A percentile compares a stretch with the other conserved stretches of the same genome.
These are phyloP conservation scores for Tragulus kanchil DNA, from an alignment of 2,113 vertebrate species.

Conservation along the genomic window DNA sequence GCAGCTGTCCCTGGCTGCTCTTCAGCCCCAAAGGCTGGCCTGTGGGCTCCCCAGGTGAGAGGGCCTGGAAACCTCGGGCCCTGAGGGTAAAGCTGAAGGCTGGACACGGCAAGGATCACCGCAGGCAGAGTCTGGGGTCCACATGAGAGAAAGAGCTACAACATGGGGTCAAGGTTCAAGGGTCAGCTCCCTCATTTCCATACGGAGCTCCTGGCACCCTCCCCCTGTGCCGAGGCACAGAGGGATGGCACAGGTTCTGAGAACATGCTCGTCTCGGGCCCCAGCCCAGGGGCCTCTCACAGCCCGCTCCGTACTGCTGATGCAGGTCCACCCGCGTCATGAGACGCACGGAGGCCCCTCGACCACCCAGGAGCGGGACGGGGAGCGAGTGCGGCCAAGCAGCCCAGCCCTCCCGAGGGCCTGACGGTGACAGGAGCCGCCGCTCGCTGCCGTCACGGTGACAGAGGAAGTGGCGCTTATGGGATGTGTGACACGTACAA, in stretches of 20 bases:
- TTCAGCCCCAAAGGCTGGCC: background rate
- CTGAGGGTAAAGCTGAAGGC: background rate
- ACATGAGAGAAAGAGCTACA: background rate
- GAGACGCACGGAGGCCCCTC: background rate
- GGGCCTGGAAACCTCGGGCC: background rate
- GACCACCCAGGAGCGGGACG: background rate
- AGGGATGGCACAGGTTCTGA: background rate
- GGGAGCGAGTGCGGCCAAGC: background rate
- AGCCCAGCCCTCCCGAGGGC: background rate
- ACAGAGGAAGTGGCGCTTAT: background rate
- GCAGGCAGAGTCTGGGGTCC: background rate
- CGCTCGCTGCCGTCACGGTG: fast-evolving
- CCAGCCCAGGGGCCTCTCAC: background rate
- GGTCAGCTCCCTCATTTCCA: background rate
- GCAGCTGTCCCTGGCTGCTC: background rate
- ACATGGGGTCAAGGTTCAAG: background rate
- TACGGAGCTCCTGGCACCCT: background rate
- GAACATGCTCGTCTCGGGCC: background rate
- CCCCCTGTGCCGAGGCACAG: background rate
- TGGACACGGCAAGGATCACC: background rate
- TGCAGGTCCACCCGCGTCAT: background rate
- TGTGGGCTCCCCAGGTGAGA: background rate
- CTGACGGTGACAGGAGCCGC: background rate
- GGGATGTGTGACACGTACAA: too few species aligned
- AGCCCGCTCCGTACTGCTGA: background rate